Evolutionary conservation across 2,888 invertebrate genomes (phyloP), one percentile per base, ranked within the genome.

Genomic region (Sminthurides aquaticus): DNA sequence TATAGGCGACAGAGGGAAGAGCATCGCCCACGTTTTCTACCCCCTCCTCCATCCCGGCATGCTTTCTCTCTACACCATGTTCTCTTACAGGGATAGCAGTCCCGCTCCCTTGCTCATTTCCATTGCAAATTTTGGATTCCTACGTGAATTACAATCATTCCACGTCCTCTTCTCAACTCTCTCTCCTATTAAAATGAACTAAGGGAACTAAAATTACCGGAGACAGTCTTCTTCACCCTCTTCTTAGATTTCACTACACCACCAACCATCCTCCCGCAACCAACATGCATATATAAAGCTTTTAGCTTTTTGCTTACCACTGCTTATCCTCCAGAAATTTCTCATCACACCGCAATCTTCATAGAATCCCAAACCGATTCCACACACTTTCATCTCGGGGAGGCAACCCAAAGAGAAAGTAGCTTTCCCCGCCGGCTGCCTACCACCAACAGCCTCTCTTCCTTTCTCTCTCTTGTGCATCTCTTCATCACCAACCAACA

Each of bases 61-160:
- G n/a, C n/a, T n/a, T n/a, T n/a, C n/a, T n/a, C n/a, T n/a, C n/a
- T n/a, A n/a, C n/a, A n/a, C n/a, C n/a, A n/a, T n/a, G n/a, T n/a
- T n/a, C n/a, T n/a, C n/a, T n/a, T n/a, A n/a, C n/a, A n/a, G n/a
- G n/a, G n/a, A n/a, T n/a, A n/a, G n/a, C n/a, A n/a, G n/a, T n/a
- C n/a, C n/a, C n/a, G n/a, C n/a, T n/a, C n/a, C n/a, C n/a, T n/a
- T 56, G 48, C 63, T 49, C 66, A 72, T 68, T 70, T 69, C 65
- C 70, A 72, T 66, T 72, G 72, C 72, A 72, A 72, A 72, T 72
- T 52, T 49, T 62, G 56, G 29, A 57, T 61, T 66, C 60, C 61
- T 49, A 63, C 62, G 63, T 71, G 70, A 70, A 70, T 71, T 69
- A 70, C 70, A 71, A 71, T 70, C 66, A 66, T 69, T 70, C 55